These are phyloP conservation scores for Thalassarche chlororhynchos DNA, from an alignment of 2,113 vertebrate species.

Conservation along the genomic window DNA sequence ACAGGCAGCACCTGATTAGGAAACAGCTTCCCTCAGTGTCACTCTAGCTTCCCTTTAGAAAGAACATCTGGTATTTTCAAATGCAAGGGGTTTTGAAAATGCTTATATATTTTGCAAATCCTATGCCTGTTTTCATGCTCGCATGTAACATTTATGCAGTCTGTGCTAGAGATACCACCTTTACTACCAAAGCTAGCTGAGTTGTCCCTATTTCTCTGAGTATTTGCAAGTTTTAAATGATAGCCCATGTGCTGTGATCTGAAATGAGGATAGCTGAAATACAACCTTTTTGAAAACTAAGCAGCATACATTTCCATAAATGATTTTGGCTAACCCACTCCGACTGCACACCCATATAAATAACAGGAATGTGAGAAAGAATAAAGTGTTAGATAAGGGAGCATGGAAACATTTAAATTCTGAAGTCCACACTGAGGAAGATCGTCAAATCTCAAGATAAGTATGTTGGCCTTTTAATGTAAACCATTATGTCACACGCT, in stretches of 20 bases:
- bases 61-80: background rate
- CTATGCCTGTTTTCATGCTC: background rate
- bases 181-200: background rate
- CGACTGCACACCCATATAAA: background rate
- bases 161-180: background rate
- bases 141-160: background rate
- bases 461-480: background rate
- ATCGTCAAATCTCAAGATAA: background rate
- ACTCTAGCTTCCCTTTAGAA: background rate
- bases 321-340: slow-evolving; percentile 17
- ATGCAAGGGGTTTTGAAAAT: background rate
- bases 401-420: slow-evolving; percentile 51
- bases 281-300: slow-evolving; percentile 44
- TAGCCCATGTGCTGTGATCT: background rate
- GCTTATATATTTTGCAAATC: background rate
- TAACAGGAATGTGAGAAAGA: slow-evolving; percentile 52
- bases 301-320: slow-evolving; percentile 45
- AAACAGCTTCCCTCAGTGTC: background rate
- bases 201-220: background rate
- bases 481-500: background rate
- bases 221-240: slow-evolving; percentile 26
- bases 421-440: background rate
- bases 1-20: slow-evolving; percentile 25
- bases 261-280: slow-evolving; percentile 35
- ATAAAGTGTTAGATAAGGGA: slow-evolving; percentile 32